These are phyloP conservation scores for Catharus fuscescens DNA, from an alignment of 2,113 vertebrate species.

Conservation along the genomic window DNA sequence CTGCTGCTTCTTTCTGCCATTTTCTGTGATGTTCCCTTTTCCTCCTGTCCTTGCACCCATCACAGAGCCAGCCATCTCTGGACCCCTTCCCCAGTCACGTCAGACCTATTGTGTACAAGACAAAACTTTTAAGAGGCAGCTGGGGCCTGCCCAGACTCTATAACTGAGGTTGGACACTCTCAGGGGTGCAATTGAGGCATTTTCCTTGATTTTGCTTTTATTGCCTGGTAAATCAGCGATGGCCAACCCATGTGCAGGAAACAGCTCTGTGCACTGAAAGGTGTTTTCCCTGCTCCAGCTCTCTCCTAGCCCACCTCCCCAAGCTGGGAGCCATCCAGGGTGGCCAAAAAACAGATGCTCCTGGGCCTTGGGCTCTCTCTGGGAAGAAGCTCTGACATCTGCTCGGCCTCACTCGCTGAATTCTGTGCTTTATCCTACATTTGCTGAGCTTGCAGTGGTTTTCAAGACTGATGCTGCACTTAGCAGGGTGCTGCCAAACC, in stretches of 20 bases:
- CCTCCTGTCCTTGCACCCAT: not conserved
- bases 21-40: rapidly evolving
- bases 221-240: not conserved
- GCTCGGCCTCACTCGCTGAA: rapidly evolving
- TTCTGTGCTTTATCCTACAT: rapidly evolving
- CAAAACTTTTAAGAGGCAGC: not conserved
- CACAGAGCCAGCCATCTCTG: not conserved
- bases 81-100: not conserved
- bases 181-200: not conserved
- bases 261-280: not conserved
- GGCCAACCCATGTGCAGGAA: rapidly evolving
- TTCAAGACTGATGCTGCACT: constrained; percentile 4
- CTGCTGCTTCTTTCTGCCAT: not conserved
- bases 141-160: not conserved
- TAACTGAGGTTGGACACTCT: not conserved
- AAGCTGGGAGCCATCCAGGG: not conserved
- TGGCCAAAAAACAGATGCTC: not conserved
- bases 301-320: not conserved
- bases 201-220: constrained; percentile 19
- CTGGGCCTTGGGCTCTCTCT: not conserved
- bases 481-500: constrained; percentile 44
- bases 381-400: not conserved
- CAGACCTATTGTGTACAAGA: not conserved
- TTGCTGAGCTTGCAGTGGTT: not conserved
- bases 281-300: not conserved